Evolutionary conservation across 2,888 invertebrate genomes (phyloP).

Genomic region (Zelleria hepariella): DNA sequence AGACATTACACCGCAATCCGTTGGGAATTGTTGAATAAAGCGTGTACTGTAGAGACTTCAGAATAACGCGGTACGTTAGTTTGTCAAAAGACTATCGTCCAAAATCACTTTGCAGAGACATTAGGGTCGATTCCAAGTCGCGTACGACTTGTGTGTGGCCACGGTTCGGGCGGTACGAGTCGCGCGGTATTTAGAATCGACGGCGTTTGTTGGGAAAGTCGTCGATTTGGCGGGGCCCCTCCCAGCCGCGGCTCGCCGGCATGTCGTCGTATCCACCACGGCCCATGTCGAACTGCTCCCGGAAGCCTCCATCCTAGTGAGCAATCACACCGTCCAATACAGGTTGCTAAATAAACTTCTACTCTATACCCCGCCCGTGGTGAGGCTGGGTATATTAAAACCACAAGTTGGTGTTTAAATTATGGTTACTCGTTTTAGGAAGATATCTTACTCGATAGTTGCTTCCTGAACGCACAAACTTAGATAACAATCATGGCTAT

Average conservation of each 20-base stretch:
- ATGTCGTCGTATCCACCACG: constrained; percentile 61
- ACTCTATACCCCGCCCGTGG: background rate
- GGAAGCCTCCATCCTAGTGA: constrained; percentile 70
- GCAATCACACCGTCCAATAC: constrained; percentile 66
- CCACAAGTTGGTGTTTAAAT: constrained; percentile 3
- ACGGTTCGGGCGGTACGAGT: background rate
- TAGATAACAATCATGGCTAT: background rate
- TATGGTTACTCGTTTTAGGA: background rate
- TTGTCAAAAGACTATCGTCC: background rate
- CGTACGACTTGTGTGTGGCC: background rate
- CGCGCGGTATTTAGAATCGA: constrained; percentile 61
- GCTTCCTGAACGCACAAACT: background rate
- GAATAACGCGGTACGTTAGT: background rate
- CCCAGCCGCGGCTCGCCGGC: constrained; percentile 70
- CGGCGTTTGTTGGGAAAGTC: constrained; percentile 78
- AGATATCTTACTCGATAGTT: too few species aligned
- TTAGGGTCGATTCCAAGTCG: too few species aligned
- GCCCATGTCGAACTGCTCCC: constrained; percentile 68
- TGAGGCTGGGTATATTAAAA: constrained; percentile 1
- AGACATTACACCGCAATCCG: background rate
- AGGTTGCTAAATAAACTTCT: background rate
- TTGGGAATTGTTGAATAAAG: background rate
- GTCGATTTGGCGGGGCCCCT: constrained; percentile 70
- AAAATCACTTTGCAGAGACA: background rate
- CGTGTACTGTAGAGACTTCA: background rate